Conservation (phyloP, 2,888 invertebrate species). For the Pteria penguin region DNA sequence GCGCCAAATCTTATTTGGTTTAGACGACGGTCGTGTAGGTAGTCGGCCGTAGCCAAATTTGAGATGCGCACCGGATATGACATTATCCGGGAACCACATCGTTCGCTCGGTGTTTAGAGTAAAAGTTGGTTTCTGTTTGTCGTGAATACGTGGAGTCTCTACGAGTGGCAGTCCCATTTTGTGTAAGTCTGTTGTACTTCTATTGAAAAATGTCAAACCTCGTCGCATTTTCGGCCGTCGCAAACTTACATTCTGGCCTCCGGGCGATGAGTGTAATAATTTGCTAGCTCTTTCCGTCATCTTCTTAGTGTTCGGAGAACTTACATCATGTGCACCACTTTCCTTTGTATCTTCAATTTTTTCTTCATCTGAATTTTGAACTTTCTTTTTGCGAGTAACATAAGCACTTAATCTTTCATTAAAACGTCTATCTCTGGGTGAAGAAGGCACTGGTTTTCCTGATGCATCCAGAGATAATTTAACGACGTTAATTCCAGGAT, state of each 20-base stretch:
- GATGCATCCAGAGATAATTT: conserved; percentile 54
- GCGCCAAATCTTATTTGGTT: conserved; percentile 54
- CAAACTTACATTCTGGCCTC: background rate
- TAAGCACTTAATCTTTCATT: conserved; percentile 67
- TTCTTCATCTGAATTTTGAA: background rate
- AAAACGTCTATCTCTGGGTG: conserved; percentile 43
- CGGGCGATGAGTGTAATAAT: background rate
- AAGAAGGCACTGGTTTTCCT: conserved; percentile 20
- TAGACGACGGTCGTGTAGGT: conserved; percentile 54
- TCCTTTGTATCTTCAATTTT: background rate
- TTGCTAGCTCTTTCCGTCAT: background rate
- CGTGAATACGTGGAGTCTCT: background rate
- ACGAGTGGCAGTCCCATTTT: conserved; percentile 18
- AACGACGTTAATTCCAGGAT: conserved; percentile 49
- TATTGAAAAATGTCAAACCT: conserved; percentile 18
- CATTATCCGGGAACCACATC: conserved; percentile 36
- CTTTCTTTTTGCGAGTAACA: conserved; percentile 46
- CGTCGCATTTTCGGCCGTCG: conserved; percentile 12
- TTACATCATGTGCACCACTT: background rate
- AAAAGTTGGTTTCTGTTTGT: conserved; percentile 22
- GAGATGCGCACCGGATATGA: conserved; percentile 5
- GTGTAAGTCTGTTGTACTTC: conserved; percentile 5
- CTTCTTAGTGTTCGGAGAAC: background rate
- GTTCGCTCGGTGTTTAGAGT: conserved; percentile 22
- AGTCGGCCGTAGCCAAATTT: conserved; percentile 7